phyloP scores from a whole-genome alignment of 2,888 invertebrate genomes.

The Homarus gammarus region DNA sequence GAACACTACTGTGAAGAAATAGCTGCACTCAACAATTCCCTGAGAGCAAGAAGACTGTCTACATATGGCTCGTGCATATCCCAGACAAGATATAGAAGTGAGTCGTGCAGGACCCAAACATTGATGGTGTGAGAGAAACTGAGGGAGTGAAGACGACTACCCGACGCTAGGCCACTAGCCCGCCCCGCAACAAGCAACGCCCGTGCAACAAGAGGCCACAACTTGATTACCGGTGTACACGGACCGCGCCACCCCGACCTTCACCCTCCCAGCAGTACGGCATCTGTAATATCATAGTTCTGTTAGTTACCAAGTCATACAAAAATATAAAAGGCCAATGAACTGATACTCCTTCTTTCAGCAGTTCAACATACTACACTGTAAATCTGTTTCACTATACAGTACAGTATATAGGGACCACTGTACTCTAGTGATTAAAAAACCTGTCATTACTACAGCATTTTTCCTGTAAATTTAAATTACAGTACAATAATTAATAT shows the following conservation, averaged over 20 bases:
- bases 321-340: conserved; percentile 1
- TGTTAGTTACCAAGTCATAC: conserved; percentile 23
- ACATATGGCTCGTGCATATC: conserved; percentile 57
- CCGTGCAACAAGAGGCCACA: conserved; percentile 74
- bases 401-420: neutral
- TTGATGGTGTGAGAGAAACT: conserved; percentile 55
- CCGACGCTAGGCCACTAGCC: conserved; percentile 73
- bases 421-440: neutral
- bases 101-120: conserved; percentile 65
- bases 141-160: conserved; percentile 70
- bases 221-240: conserved; percentile 75
- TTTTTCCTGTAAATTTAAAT: neutral
- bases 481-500: neutral
- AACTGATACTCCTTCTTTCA: neutral
- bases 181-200: conserved; percentile 74
- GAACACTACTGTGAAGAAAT: conserved; percentile 49
- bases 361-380: neutral
- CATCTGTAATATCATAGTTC: conserved; percentile 63
- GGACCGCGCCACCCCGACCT: conserved; percentile 71
- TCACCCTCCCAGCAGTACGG: conserved; percentile 74
- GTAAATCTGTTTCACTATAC: neutral
- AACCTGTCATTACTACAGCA: neutral
- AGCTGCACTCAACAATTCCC: conserved; percentile 41
- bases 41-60: conserved; percentile 50
- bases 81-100: conserved; percentile 57